phyloP scores from a whole-genome alignment of 1,140 invertebrate genomes.

The Holcopasites calliopsidis region DNA sequence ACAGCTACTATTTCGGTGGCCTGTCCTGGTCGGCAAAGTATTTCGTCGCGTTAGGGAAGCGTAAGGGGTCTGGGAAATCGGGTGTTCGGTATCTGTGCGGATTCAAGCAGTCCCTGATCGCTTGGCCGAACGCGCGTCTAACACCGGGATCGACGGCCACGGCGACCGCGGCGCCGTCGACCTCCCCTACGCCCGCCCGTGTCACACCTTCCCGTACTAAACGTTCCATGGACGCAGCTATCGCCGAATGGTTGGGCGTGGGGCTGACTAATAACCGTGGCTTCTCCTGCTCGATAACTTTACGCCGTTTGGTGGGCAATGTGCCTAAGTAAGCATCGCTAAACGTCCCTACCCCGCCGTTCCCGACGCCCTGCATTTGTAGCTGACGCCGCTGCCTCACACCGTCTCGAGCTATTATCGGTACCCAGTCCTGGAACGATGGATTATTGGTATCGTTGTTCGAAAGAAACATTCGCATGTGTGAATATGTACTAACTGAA shows the following conservation, averaged over 20 bases:
- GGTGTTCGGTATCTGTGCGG: conserved; percentile 67
- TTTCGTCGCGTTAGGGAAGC: conserved; percentile 77
- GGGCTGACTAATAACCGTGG: conserved; percentile 72
- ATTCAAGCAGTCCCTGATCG: conserved; percentile 75
- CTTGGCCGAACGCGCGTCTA: conserved; percentile 75
- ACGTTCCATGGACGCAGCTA: conserved; percentile 74
- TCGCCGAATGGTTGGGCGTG: conserved; percentile 68
- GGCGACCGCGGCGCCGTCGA: conserved; percentile 73
- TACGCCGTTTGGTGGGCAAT: conserved; percentile 89
- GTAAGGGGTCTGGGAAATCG: conserved; percentile 74
- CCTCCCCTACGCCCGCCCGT: conserved; percentile 72
- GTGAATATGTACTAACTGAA: conserved; percentile 65
- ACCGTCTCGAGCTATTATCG: conserved; percentile 88
- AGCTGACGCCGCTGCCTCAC: conserved; percentile 83
- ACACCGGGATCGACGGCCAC: conserved; percentile 73
- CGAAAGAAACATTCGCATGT: not conserved
- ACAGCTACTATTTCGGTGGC: conserved; percentile 66
- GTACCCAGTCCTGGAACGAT: conserved; percentile 87
- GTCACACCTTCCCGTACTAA: conserved; percentile 73
- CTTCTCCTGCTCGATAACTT: conserved; percentile 82
- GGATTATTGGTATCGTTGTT: not conserved
- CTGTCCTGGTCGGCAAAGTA: conserved; percentile 72
- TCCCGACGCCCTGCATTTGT: conserved; percentile 60
- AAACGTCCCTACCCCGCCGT: conserved; percentile 80
- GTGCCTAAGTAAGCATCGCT: conserved; percentile 92